Percentiles rank a stretch among this genome's conserved stretches.
Conservation (phyloP, 2,888 invertebrate genomes). For the Megaustenia siamemsis region DNA sequence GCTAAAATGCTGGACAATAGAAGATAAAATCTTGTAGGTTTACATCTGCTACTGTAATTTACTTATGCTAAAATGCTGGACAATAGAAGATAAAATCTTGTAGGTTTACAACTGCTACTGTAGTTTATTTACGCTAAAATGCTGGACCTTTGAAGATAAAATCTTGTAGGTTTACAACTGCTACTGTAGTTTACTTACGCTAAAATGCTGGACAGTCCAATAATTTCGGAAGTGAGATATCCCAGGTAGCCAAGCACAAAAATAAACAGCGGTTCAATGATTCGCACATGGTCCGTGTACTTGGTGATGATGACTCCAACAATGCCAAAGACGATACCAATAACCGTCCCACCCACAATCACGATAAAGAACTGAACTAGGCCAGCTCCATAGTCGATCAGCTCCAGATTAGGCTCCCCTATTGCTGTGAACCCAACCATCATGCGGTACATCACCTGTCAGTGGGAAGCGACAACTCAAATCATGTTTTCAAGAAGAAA, state of each 20-base stretch:
- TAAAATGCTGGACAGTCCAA: conserved; percentile 98
- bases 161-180: too few relatives aligned
- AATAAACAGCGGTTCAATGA: conserved; percentile 98
- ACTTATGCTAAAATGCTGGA: too few relatives aligned
- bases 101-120: too few relatives aligned
- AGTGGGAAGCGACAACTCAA: neutral
- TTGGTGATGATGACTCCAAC: conserved; percentile 96
- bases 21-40: too few relatives aligned
- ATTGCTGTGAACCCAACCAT: conserved; percentile 96
- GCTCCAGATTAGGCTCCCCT: conserved; percentile 88
- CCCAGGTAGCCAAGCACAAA: conserved; percentile 98
- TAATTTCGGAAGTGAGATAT: conserved; percentile 97
- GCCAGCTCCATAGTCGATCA: conserved; percentile 91
- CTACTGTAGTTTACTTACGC: conserved; percentile 96
- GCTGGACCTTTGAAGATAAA: too few relatives aligned
- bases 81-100: too few relatives aligned
- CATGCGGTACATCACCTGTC: conserved; percentile 93
- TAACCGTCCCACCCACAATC: conserved; percentile 93
- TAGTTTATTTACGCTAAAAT: conserved; percentile 96
- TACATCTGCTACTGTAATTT: too few relatives aligned
- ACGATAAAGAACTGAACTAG: conserved; percentile 94
- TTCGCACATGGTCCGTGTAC: conserved; percentile 95
- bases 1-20: too few relatives aligned
- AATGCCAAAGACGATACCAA: conserved; percentile 95
- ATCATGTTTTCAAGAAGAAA: neutral